phyloP scores from a whole-genome alignment of 2,797 vertebrate genomes.

The Eleutherodactylus coqui region DNA sequence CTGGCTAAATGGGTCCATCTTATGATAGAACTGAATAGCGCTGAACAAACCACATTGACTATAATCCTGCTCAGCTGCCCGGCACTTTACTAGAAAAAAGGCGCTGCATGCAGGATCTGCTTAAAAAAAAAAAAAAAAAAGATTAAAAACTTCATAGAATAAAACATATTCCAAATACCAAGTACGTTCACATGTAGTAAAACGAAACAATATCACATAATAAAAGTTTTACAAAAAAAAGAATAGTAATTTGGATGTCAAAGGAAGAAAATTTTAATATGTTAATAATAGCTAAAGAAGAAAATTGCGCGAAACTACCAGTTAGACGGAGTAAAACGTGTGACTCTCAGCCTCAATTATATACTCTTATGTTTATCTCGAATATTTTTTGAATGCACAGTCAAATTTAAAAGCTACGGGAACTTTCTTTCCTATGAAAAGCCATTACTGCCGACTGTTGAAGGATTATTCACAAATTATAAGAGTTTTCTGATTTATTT shows the following conservation, averaged over 20 bases:
- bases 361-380: not conserved
- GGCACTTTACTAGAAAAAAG: too few relatives aligned
- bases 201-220: constrained; percentile 1
- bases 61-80: too few relatives aligned
- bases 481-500: too few relatives aligned
- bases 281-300: constrained; percentile 77
- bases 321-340: not conserved
- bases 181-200: not conserved
- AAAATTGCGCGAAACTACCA: not conserved
- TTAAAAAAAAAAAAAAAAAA: not conserved
- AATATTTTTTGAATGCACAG: constrained; percentile 2
- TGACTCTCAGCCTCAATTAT: not conserved
- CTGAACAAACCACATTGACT: too few relatives aligned
- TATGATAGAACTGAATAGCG: too few relatives aligned
- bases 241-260: constrained; percentile 27
- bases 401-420: not conserved
- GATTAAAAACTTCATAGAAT: not conserved
- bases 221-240: not conserved
- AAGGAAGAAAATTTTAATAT: constrained; percentile 77
- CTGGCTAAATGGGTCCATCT: too few relatives aligned
- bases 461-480: not conserved
- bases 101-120: too few relatives aligned
- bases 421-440: not conserved
- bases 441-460: not conserved
- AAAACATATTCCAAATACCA: not conserved